phyloP scores from a whole-genome alignment of 2,888 invertebrate species.

The Agrenia bidenticulata region DNA sequence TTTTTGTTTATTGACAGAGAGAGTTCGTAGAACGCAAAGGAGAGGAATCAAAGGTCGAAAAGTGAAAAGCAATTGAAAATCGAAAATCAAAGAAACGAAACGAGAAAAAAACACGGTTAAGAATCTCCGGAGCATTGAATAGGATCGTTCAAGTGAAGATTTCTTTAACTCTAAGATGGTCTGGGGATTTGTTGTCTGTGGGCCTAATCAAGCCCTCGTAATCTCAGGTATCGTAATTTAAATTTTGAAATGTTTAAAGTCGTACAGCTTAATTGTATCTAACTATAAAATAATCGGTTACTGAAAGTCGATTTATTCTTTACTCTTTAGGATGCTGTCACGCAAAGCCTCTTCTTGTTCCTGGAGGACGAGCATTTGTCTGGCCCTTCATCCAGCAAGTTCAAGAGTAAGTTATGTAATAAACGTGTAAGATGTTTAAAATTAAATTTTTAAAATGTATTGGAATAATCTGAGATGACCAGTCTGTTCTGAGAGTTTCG shows the following conservation, averaged over 20 bases:
- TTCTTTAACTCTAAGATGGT: no score
- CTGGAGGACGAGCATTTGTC: conserved; percentile 95
- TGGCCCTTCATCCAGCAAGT: conserved; percentile 79
- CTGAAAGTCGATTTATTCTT: neutral
- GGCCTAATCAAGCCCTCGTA: conserved; percentile 90
- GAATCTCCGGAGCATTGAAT: no score
- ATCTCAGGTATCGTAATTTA: conserved; percentile 73
- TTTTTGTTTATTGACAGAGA: no score
- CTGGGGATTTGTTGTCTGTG: conserved; percentile 91
- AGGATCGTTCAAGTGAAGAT: no score
- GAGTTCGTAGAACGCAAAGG: no score
- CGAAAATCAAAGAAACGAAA: no score
- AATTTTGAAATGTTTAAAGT: neutral
- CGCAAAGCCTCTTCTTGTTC: conserved; percentile 85
- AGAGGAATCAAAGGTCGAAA: no score
- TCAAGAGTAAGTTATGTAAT: conserved; percentile 54
- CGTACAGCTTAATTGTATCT: neutral
- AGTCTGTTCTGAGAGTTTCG: neutral
- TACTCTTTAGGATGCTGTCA: conserved; percentile 82
- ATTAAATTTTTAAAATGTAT: neutral
- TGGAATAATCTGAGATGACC: no score
- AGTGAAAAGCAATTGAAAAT: no score
- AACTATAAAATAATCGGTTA: neutral
- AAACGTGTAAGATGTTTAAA: neutral
- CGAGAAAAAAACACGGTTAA: no score